Percentiles rank a stretch among this genome's conserved stretches.
phyloP scores from a whole-genome alignment of 2,888 invertebrate genomes.

The Metalampra italica region DNA sequence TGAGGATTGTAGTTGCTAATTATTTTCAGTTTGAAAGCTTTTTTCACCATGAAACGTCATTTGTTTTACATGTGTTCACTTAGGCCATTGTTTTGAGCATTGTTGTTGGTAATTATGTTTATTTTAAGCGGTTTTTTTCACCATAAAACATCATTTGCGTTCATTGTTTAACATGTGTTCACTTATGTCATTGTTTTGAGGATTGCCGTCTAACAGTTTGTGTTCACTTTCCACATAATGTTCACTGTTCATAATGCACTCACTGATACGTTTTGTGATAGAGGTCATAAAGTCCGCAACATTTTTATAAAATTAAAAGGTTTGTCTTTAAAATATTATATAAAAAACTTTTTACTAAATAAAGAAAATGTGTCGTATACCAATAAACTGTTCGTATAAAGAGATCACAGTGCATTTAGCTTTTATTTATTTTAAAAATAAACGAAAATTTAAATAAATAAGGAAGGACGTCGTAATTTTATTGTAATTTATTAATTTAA shows the following conservation, averaged over 20 bases:
- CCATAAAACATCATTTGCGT: neutral
- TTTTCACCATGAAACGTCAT: too few species aligned
- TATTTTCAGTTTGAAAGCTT: neutral
- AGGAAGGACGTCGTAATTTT: too few species aligned
- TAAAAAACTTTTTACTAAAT: neutral
- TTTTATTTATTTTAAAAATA: neutral
- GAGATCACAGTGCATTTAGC: neutral
- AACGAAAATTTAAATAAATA: neutral
- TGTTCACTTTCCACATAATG: too few species aligned
- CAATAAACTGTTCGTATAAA: neutral
- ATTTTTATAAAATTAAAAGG: neutral
- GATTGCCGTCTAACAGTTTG: neutral
- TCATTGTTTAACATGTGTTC: conserved; percentile 3
- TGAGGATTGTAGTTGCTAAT: neutral
- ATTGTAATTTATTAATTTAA: too few species aligned
- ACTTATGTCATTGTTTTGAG: neutral
- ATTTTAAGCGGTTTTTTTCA: conserved; percentile 20
- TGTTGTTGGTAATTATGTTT: conserved; percentile 18
- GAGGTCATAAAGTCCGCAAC: neutral
- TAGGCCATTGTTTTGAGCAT: too few species aligned
- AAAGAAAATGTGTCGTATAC: neutral
- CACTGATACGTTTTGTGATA: too few species aligned
- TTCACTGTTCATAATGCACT: too few species aligned
- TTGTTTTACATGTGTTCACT: too few species aligned
- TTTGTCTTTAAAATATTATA: neutral